phyloP scores from a whole-genome alignment of 2,113 vertebrate genomes.

The Neogale vison region DNA sequence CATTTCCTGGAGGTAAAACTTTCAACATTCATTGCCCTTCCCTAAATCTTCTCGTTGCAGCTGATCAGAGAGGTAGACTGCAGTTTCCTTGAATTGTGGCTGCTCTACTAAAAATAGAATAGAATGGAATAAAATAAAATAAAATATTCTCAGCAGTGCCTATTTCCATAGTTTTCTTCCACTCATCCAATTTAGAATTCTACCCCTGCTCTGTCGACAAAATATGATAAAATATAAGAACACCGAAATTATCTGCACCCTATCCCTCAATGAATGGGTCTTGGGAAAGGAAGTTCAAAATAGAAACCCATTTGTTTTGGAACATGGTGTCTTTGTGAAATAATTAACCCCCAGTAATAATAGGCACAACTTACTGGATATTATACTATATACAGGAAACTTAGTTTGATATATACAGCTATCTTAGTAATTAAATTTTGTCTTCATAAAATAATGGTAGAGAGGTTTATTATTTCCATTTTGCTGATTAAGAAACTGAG shows the following conservation, averaged over 20 bases:
- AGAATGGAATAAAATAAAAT: background rate
- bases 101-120: background rate
- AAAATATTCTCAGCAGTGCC: background rate
- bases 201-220: background rate
- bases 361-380: background rate
- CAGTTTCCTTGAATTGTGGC: background rate
- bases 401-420: background rate
- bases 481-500: background rate
- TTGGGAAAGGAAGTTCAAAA: background rate
- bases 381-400: background rate
- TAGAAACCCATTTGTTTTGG: background rate
- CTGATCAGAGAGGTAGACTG: background rate
- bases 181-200: background rate
- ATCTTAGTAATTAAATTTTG: background rate
- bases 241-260: background rate
- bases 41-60: background rate
- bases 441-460: background rate
- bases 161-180: background rate
- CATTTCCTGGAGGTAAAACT: constrained; percentile 41
- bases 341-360: background rate
- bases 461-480: background rate
- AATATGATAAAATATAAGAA: background rate
- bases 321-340: background rate
- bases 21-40: background rate
- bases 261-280: background rate